Evolutionary conservation across 2,113 vertebrate species (phyloP).

Genomic region (Aphelocoma coerulescens): DNA sequence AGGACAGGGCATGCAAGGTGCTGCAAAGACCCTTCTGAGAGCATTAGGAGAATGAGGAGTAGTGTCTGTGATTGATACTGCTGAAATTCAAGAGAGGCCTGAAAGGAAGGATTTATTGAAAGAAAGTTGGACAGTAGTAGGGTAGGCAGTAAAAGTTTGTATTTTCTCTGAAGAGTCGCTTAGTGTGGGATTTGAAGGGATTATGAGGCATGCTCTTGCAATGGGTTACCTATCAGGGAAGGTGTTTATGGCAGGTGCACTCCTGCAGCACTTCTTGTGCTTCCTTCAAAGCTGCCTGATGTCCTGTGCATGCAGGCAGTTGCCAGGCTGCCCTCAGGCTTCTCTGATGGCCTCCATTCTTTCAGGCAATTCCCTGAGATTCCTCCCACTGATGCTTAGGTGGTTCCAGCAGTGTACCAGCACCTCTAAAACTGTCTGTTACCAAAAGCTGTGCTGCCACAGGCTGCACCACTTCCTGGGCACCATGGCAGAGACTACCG

Average conservation of each 20-base stretch:
- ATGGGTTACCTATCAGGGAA: fast-evolving
- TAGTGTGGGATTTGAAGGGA: neutral
- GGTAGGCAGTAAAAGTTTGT: neutral
- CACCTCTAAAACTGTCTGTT: neutral
- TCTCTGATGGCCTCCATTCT: neutral
- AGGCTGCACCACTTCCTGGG: neutral
- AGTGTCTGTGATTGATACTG: neutral
- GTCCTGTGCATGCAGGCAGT: neutral
- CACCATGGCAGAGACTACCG: fast-evolving
- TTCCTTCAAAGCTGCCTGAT: neutral
- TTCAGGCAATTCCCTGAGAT: neutral
- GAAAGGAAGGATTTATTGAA: neutral
- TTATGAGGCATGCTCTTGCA: neutral
- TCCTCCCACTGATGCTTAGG: neutral
- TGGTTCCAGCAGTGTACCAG: neutral
- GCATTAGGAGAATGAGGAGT: neutral
- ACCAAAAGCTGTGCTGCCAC: neutral
- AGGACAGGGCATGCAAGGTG: neutral
- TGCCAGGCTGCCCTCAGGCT: neutral
- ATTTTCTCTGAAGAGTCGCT: neutral
- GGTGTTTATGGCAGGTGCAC: fast-evolving
- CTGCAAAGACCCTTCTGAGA: neutral
- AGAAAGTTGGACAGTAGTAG: neutral
- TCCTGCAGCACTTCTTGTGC: neutral
- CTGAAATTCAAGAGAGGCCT: neutral